Evolutionary conservation across 2,888 invertebrate genomes (phyloP), one percentile per base, ranked within the genome.

Genomic region (Scotopteryx bipunctaria): DNA sequence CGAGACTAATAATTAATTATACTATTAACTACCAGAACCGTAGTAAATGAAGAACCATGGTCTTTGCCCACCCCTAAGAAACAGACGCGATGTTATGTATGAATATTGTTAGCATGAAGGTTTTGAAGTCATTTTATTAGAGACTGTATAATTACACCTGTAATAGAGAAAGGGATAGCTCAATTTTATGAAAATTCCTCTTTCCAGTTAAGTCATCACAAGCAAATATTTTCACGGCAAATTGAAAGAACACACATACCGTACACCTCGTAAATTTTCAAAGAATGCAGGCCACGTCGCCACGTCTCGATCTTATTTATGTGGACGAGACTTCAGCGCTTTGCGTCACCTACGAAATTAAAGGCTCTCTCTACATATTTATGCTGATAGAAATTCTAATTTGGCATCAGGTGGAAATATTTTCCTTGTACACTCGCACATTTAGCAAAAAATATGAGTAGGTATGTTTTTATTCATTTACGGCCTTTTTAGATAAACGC

Each of bases 261-360:
- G 40, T 41, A 19, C 32, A 25, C 45, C 42, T 41, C 43, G 37
- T 57, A 54, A 50, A 52, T 43, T 37, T 31, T 19, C 23, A 23
- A 42, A 50, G 48, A 33, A 56, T 57, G 49, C 56, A 25, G 45
- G 51, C 47, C 59, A 59, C 53, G 56, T 61, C 44, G 38, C 31
- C 56, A 50, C 58, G 56, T 57, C 45, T 41, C 29, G 21, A 54
- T 59, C 47, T 53, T 55, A 57, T 61, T 58, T 58, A 42, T 42
- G 48, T 48, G 43, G 45, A 51, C 45, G 46, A 40, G 44, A 36
- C 53, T 47, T 53, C 25, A 45, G 48, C 35, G 41, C 43, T 54
- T 47, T 41, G 23, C 36, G 47, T 44, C 51, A 56, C 42, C 46
- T 19, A 33, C 33, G 51, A 56, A 56, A 56, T 56, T 48, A 56